phyloP scores from a whole-genome alignment of 2,888 invertebrate genomes.

The Portevinia maculata region DNA sequence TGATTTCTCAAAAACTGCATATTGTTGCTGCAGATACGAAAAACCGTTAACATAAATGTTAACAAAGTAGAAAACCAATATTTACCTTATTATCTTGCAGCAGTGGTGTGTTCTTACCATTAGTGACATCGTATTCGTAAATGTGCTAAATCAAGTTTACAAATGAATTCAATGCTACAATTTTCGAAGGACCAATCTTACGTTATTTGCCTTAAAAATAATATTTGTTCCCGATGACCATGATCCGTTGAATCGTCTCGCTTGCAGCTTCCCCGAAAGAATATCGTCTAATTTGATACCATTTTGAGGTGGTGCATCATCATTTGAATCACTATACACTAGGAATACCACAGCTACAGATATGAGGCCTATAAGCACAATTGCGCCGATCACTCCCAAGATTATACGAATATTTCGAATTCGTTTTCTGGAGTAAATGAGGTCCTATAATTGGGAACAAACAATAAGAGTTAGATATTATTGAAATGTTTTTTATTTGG shows the following conservation, averaged over 20 bases:
- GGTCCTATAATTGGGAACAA: conserved; percentile 83
- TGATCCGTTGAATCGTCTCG: conserved; percentile 90
- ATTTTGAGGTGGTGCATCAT: conserved; percentile 56
- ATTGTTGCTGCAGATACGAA: conserved; percentile 78
- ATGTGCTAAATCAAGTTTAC: conserved; percentile 76
- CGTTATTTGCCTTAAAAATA: conserved; percentile 84
- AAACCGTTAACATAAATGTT: not conserved
- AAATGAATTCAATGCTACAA: not conserved
- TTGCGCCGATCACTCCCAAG: conserved; percentile 84
- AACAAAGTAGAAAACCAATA: not conserved
- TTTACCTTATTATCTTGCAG: conserved; percentile 76
- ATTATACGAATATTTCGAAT: conserved; percentile 84
- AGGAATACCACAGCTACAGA: conserved; percentile 85
- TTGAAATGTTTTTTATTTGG: too few relatives aligned
- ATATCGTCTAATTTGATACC: conserved; percentile 87
- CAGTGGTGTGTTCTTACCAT: conserved; percentile 74
- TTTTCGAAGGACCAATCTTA: conserved; percentile 70
- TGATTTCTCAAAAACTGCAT: conserved; percentile 84
- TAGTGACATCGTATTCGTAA: conserved; percentile 78
- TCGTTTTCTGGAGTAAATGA: conserved; percentile 85
- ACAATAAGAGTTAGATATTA: not conserved
- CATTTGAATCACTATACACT: conserved; percentile 80
- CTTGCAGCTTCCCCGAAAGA: conserved; percentile 86
- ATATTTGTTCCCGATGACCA: conserved; percentile 90
- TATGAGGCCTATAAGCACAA: conserved; percentile 85